A percentile compares a stretch with the other conserved stretches of the same genome.
Conservation (phyloP, 2,888 invertebrate species). For the Melanchra persicariae region DNA sequence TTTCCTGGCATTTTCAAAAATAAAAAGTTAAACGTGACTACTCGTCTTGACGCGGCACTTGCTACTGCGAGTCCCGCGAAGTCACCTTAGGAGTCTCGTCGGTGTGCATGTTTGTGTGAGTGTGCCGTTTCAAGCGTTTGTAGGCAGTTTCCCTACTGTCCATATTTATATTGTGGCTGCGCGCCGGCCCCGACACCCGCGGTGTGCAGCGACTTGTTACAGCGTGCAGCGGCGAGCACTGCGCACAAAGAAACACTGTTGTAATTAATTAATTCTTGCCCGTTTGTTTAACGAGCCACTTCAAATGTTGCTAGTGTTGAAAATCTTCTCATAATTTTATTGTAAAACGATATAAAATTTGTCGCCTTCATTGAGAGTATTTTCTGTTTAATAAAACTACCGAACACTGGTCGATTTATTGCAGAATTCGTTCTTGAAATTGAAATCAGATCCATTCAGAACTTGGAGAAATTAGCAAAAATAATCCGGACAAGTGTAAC, state of each 20-base stretch:
- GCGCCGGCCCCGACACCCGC: neutral
- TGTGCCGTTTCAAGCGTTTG: no score
- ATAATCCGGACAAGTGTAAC: no score
- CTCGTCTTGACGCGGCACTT: no score
- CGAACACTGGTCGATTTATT: neutral
- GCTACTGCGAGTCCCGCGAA: no score
- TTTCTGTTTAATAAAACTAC: neutral
- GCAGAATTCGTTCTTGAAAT: no score
- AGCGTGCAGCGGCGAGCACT: neutral
- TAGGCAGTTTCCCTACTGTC: no score
- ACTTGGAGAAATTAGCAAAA: neutral
- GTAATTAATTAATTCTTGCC: neutral
- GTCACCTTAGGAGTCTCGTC: no score
- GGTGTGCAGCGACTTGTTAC: neutral
- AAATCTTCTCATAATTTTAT: neutral
- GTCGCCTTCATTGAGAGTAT: neutral
- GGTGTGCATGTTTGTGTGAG: no score
- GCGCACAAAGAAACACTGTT: neutral
- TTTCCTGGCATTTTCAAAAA: no score
- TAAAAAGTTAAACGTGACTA: no score
- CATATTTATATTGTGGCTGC: no score
- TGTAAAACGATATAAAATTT: neutral
- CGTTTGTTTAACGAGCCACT: neutral
- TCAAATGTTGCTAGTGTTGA: neutral
- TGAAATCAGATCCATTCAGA: neutral